These are phyloP conservation scores for Xanthorhoe designata DNA, from an alignment of 2,888 invertebrate genomes.

Conservation along the genomic window DNA sequence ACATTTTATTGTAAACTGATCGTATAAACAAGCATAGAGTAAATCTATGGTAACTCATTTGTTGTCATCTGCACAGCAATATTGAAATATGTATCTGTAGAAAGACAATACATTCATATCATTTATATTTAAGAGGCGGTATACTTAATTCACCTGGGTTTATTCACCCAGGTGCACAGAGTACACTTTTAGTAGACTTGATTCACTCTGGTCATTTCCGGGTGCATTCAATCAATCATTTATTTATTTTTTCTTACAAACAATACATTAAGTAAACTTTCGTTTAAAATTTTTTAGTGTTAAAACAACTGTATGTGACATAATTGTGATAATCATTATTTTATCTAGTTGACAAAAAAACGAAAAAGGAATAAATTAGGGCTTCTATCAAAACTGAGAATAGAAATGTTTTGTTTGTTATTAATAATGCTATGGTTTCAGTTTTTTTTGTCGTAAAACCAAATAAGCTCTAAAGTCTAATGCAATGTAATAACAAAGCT, in stretches of 20 bases:
- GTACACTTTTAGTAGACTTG: too few relatives aligned
- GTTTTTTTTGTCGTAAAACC: background rate
- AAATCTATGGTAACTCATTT: background rate
- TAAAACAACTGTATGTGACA: constrained; percentile 32
- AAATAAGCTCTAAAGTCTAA: background rate
- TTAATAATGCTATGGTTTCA: background rate
- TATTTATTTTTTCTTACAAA: too few relatives aligned
- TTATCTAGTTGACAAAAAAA: constrained; percentile 17
- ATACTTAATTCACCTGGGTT: too few relatives aligned
- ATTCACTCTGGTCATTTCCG: too few relatives aligned
- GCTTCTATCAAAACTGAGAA: background rate
- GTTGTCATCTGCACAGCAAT: constrained; percentile 1
- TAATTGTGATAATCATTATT: constrained; percentile 37
- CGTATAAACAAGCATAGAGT: background rate
- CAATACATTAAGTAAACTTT: too few relatives aligned
- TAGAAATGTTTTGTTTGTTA: background rate
- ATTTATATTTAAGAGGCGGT: constrained; percentile 25
- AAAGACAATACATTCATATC: constrained; percentile 41
- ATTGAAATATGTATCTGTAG: constrained; percentile 16
- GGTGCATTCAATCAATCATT: too few relatives aligned
- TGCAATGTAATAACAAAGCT: background rate
- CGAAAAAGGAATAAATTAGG: background rate
- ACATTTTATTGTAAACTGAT: background rate
- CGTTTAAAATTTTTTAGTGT: constrained; percentile 15
- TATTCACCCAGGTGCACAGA: too few relatives aligned